These are phyloP conservation scores for Morpho deidamia DNA, from an alignment of 2,888 invertebrate species.

Conservation along the genomic window DNA sequence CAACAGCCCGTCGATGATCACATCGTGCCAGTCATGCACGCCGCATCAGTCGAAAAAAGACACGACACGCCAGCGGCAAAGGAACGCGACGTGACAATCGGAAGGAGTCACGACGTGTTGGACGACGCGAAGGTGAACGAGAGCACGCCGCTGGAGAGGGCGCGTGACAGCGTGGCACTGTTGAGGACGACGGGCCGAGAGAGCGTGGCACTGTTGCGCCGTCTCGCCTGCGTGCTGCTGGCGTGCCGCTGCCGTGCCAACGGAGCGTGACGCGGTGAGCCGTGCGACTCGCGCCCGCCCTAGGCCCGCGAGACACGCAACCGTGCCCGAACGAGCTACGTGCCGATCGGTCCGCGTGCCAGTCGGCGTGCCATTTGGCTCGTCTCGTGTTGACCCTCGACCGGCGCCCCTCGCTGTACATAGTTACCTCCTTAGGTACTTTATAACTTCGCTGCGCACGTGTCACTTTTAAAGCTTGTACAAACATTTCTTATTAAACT, in stretches of 20 bases:
- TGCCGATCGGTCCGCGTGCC: neutral
- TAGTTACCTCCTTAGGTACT: too few relatives aligned
- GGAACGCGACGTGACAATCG: too few relatives aligned
- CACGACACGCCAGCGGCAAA: too few relatives aligned
- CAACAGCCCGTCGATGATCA: too few relatives aligned
- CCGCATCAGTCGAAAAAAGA: too few relatives aligned
- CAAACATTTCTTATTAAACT: neutral
- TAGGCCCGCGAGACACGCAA: neutral
- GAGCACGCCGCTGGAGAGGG: slow-evolving; percentile 3
- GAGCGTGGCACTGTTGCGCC: slow-evolving; percentile 67
- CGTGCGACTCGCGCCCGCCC: slow-evolving; percentile 8
- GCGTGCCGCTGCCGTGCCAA: slow-evolving; percentile 26
- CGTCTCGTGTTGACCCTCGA: too few relatives aligned
- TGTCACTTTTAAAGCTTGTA: neutral
- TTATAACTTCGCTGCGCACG: neutral
- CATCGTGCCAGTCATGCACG: too few relatives aligned
- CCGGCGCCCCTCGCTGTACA: too few relatives aligned
- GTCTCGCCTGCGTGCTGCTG: slow-evolving; percentile 50
- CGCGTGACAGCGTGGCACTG: slow-evolving; percentile 4
- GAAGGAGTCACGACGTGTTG: too few relatives aligned
- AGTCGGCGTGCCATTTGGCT: too few relatives aligned
- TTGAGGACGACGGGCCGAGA: neutral
- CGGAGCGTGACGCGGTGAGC: slow-evolving; percentile 22
- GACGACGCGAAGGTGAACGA: too few relatives aligned
- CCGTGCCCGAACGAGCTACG: slow-evolving; percentile 1